These are phyloP conservation scores for Sphenodon punctatus DNA, from an alignment of 2,797 vertebrate species.

Conservation along the genomic window DNA sequence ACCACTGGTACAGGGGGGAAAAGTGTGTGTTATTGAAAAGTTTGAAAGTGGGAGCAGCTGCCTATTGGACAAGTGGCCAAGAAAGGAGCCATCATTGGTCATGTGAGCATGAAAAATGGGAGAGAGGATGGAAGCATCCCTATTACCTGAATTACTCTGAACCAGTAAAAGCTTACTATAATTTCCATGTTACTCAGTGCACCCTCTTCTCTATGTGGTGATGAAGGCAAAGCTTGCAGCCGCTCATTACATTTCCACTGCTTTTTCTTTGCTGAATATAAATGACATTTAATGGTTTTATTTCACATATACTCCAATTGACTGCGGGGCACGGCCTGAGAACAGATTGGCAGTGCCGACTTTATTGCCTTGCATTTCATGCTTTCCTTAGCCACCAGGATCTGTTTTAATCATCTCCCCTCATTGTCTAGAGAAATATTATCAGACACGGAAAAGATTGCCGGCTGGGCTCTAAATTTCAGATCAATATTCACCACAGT, in stretches of 20 bases:
- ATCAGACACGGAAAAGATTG: constrained; percentile 10
- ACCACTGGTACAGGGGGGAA: no score
- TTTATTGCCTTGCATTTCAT: constrained; percentile 38
- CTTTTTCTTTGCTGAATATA: constrained; percentile 39
- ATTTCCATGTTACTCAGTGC: no score
- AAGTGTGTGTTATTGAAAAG: no score
- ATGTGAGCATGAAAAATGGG: no score
- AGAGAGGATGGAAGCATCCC: no score
- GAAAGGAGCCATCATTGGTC: no score
- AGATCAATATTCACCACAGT: constrained; percentile 37
- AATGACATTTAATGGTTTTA: constrained; percentile 41
- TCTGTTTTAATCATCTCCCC: constrained; percentile 51
- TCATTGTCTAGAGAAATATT: constrained; percentile 50
- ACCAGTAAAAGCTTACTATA: no score
- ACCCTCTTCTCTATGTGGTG: constrained; percentile 19
- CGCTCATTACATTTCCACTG: constrained; percentile 23
- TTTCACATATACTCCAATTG: constrained; percentile 40
- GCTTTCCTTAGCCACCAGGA: constrained; percentile 19
- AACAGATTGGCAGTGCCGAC: constrained; percentile 38
- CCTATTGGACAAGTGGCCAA: no score
- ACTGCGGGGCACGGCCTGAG: constrained; percentile 39
- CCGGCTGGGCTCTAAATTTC: constrained; percentile 11
- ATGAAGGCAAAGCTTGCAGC: constrained; percentile 44
- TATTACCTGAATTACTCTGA: no score
- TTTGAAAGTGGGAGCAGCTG: no score